Percentiles rank a stretch among this genome's conserved stretches.
Conservation (phyloP, 2,113 vertebrate genomes). For the Ranitomeya variabilis region DNA sequence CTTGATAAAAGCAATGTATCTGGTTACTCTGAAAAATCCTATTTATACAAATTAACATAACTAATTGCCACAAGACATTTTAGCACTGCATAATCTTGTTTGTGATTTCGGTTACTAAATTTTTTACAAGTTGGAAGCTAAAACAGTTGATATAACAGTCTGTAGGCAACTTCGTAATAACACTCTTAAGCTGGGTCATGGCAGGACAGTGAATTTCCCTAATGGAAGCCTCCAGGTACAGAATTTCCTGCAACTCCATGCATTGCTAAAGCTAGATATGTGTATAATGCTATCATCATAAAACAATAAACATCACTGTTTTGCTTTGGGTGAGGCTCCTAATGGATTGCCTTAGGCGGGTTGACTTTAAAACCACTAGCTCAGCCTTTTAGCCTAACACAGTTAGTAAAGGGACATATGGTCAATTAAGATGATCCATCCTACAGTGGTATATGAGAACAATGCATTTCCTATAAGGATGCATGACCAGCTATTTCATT, state of each 20-base stretch:
- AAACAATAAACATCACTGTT: constrained; percentile 36
- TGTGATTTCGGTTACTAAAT: neutral
- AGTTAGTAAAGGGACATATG: constrained; percentile 51
- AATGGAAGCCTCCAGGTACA: constrained; percentile 34
- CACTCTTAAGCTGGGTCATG: neutral
- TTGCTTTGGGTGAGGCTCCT: constrained; percentile 31
- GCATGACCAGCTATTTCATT: neutral
- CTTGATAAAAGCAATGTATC: neutral
- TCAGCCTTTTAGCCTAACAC: constrained; percentile 49
- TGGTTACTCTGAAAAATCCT: neutral
- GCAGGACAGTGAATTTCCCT: constrained; percentile 26
- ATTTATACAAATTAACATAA: neutral
- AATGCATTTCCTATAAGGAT: constrained; percentile 27
- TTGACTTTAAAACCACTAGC: constrained; percentile 49
- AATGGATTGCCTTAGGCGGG: constrained; percentile 50
- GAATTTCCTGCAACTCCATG: neutral
- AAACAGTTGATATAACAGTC: neutral
- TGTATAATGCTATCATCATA: constrained; percentile 37
- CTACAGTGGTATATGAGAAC: constrained; percentile 22
- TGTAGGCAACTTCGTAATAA: neutral
- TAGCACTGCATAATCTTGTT: neutral
- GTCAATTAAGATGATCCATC: constrained; percentile 45
- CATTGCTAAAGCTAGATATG: constrained; percentile 14
- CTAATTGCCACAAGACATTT: neutral
- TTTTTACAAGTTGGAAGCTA: neutral